Percentiles rank a stretch among this genome's conserved stretches.
Evolutionary conservation across 2,797 vertebrate species (phyloP).

Genomic region (Silurus aristotelis): DNA sequence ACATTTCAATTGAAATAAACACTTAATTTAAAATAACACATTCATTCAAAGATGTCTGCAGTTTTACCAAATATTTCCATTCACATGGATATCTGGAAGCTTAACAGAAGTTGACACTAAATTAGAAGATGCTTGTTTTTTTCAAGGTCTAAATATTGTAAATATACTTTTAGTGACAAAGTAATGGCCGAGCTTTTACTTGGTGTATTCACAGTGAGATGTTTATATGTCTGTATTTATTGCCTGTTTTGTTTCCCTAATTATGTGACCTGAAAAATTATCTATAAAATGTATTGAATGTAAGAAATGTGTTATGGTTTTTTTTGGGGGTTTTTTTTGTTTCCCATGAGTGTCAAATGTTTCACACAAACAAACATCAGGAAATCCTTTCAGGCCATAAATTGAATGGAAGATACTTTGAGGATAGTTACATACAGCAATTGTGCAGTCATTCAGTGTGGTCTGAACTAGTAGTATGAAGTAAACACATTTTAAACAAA

Average conservation of each 20-base stretch:
- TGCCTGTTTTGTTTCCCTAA: constrained; percentile 48
- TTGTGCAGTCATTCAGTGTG: not conserved
- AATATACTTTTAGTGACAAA: constrained; percentile 4
- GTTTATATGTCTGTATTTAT: constrained; percentile 60
- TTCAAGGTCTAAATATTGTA: constrained; percentile 19
- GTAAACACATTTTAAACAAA: not conserved
- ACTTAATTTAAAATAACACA: no score
- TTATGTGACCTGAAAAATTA: constrained; percentile 61
- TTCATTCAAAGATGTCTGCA: not conserved
- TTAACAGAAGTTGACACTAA: not conserved
- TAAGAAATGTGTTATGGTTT: constrained; percentile 46
- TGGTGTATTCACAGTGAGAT: constrained; percentile 50
- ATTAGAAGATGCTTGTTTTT: not conserved
- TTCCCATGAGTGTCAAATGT: not conserved
- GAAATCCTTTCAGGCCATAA: not conserved
- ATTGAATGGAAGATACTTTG: constrained; percentile 5
- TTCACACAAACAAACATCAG: not conserved
- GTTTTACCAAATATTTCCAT: not conserved
- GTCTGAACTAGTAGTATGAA: not conserved
- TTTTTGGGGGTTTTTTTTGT: not conserved
- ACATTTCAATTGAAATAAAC: not conserved
- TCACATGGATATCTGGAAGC: not conserved
- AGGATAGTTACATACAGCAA: not conserved
- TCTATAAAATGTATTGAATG: constrained; percentile 63
- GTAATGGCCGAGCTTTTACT: constrained; percentile 45